Percentiles rank a stretch among this genome's conserved stretches.
These are phyloP conservation scores for Xyrichtys novacula DNA, from an alignment of 2,797 vertebrate species.

Conservation along the genomic window DNA sequence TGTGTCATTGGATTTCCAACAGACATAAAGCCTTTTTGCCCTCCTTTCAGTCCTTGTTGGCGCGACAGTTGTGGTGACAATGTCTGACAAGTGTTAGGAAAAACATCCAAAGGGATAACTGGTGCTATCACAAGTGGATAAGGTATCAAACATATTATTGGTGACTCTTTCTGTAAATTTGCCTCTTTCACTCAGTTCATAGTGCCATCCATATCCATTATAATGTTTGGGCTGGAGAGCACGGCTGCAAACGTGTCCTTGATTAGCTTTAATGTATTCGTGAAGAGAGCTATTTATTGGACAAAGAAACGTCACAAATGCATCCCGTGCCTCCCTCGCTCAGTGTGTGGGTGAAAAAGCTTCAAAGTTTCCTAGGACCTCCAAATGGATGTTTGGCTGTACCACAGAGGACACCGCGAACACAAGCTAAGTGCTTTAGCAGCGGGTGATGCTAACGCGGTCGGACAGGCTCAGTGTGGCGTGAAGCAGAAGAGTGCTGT, in stretches of 20 bases:
- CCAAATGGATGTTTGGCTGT: slow-evolving; percentile 84
- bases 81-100: slow-evolving; percentile 58
- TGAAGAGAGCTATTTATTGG: slow-evolving; percentile 65
- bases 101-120: slow-evolving; percentile 53
- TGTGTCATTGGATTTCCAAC: slow-evolving; percentile 47
- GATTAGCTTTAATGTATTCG: slow-evolving; percentile 65
- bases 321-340: slow-evolving; percentile 40
- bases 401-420: slow-evolving; percentile 84
- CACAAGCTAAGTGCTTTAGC: slow-evolving; percentile 87
- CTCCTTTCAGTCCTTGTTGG: slow-evolving; percentile 43
- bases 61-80: slow-evolving; percentile 56
- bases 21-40: slow-evolving; percentile 16
- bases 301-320: slow-evolving; percentile 70
- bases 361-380: slow-evolving; percentile 79
- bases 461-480: slow-evolving; percentile 83
- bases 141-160: slow-evolving; percentile 5
- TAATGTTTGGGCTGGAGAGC: slow-evolving; percentile 1
- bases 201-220: background rate
- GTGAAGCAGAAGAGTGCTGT: slow-evolving; percentile 86
- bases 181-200: background rate
- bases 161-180: slow-evolving; percentile 6
- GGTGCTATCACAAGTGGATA: slow-evolving; percentile 22
- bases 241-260: background rate
- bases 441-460: slow-evolving; percentile 81
- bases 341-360: slow-evolving; percentile 71